Evolutionary conservation across 92 coral and sea anemone genomes (phyloP).

Genomic region (Palythoa heliodiscus): DNA sequence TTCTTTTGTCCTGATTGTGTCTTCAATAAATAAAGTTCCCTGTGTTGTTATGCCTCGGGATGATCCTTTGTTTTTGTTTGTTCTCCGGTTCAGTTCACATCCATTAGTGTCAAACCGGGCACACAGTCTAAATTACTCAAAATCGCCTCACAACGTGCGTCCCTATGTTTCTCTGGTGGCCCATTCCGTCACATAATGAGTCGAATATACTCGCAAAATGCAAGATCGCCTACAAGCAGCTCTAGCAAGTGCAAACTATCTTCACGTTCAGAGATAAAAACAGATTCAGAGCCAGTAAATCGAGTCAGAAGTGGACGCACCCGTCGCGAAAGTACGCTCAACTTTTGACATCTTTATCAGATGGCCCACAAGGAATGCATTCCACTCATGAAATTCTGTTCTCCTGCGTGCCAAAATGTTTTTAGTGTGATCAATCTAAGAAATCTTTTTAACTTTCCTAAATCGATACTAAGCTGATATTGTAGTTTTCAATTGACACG

Average conservation of each 20-base stretch:
- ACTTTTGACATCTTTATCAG: slow-evolving; percentile 20
- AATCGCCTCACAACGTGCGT: not conserved
- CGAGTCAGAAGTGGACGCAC: slow-evolving; percentile 40
- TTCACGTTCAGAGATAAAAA: slow-evolving; percentile 18
- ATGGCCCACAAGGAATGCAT: slow-evolving; percentile 28
- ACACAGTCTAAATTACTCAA: not conserved
- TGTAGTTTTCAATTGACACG: not conserved
- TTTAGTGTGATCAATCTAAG: not conserved
- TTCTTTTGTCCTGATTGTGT: slow-evolving; percentile 28
- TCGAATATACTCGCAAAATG: slow-evolving; percentile 34
- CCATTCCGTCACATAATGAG: slow-evolving; percentile 19
- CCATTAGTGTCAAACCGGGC: slow-evolving; percentile 38
- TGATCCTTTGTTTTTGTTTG: slow-evolving; percentile 27
- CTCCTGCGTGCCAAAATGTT: not conserved
- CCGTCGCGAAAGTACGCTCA: slow-evolving; percentile 36
- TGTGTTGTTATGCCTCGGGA: slow-evolving; percentile 3
- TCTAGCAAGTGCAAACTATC: not conserved
- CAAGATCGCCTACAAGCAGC: slow-evolving; percentile 36
- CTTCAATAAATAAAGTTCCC: slow-evolving; percentile 34
- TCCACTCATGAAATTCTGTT: slow-evolving; percentile 34
- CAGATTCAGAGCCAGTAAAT: slow-evolving; percentile 27
- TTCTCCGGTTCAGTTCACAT: slow-evolving; percentile 21
- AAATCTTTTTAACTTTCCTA: not conserved
- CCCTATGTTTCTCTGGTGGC: slow-evolving; percentile 30
- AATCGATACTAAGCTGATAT: not conserved